A percentile compares a stretch with the other conserved stretches of the same genome.
phyloP scores from a whole-genome alignment of 2,888 invertebrate genomes.

The Candidula unifasciata region DNA sequence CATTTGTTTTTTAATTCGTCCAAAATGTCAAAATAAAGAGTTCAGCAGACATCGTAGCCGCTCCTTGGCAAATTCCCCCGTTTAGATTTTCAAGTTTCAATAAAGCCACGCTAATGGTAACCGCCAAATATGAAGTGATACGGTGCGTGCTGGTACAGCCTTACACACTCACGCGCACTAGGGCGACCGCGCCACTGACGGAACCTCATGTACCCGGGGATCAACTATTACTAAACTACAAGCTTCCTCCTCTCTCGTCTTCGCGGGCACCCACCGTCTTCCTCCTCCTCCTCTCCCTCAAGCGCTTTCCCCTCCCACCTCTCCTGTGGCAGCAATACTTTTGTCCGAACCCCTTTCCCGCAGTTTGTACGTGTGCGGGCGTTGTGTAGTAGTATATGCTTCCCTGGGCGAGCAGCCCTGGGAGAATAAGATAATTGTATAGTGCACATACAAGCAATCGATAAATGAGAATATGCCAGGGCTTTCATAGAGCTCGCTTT shows the following conservation, averaged over 20 bases:
- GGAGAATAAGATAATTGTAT: constrained; percentile 22
- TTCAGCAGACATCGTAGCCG: no score
- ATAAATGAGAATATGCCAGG: neutral
- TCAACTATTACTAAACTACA: constrained; percentile 21
- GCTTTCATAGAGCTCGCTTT: constrained; percentile 32
- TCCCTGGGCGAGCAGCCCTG: constrained; percentile 11
- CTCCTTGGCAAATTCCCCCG: no score
- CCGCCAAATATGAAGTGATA: neutral
- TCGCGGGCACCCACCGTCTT: neutral
- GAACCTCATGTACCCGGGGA: neutral
- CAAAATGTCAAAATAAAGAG: no score
- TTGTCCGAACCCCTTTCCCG: neutral
- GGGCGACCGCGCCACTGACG: neutral
- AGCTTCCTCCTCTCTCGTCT: neutral
- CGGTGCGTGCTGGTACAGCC: neutral
- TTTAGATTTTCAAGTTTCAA: no score
- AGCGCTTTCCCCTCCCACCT: no score
- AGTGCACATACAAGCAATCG: constrained; percentile 10
- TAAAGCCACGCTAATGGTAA: neutral
- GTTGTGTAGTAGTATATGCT: neutral
- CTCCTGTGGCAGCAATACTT: neutral
- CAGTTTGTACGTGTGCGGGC: neutral
- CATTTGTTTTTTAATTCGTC: no score
- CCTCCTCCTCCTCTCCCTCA: constrained; percentile 9
- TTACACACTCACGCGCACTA: neutral